Percentiles rank a stretch among this genome's conserved stretches.
These are phyloP conservation scores for Miichthys miiuy DNA, from an alignment of 2,797 vertebrate genomes.

Conservation along the genomic window DNA sequence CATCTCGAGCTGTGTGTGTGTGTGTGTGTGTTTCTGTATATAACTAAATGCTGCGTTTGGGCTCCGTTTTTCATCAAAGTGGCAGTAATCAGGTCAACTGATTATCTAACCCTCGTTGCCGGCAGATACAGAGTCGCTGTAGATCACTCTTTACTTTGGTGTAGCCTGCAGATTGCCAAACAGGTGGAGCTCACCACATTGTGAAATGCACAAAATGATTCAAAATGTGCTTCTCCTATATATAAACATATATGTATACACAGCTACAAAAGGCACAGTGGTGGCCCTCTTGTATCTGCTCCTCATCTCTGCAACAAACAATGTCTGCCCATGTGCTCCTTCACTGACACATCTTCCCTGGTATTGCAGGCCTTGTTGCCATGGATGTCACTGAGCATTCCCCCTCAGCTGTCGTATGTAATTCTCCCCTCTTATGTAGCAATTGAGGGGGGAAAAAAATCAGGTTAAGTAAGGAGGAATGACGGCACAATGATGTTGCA, in stretches of 20 bases:
- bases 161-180: slow-evolving; percentile 21
- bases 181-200: slow-evolving; percentile 20
- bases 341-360: slow-evolving; percentile 4
- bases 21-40: slow-evolving; percentile 11
- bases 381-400: slow-evolving; percentile 26
- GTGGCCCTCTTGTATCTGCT: not conserved
- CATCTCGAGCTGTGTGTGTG: not conserved
- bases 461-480: not conserved
- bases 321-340: slow-evolving; percentile 8
- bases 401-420: slow-evolving; percentile 10
- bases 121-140: not conserved
- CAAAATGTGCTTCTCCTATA: not conserved
- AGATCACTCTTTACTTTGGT: slow-evolving; percentile 36
- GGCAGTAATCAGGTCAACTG: slow-evolving; percentile 52
- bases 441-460: not conserved
- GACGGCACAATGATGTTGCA: not conserved
- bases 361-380: slow-evolving; percentile 38
- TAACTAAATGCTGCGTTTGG: slow-evolving; percentile 12
- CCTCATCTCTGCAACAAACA: slow-evolving; percentile 21
- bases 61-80: slow-evolving; percentile 26
- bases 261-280: not conserved
- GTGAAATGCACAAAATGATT: not conserved
- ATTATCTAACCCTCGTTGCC: slow-evolving; percentile 48
- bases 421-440: not conserved
- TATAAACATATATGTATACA: not conserved